Base-by-base conservation (phyloP, 2,888 invertebrate genomes). In the Brenthis daphne region DNA sequence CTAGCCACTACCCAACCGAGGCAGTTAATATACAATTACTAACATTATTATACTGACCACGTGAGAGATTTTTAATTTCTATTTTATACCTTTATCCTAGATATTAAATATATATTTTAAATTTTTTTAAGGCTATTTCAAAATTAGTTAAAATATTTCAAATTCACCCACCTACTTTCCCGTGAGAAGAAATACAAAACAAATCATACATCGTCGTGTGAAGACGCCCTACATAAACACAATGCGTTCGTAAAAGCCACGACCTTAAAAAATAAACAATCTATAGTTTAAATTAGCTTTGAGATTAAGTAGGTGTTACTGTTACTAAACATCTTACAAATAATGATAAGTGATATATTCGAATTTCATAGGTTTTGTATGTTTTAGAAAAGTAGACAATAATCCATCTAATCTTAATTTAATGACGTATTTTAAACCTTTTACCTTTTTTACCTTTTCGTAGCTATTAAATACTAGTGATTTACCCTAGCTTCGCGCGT, bases 211-310 rank as follows among this genome's bases (percentile, higher is more conserved):
- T 16, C 29, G 11, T n/a, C 60, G 60, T 60, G 60, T 60, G 60
- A 60, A 33, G 60, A 60, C 29, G 50, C 48, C 60, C 60, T 60
- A 60, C 50, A 60, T 60, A 50, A 50, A n/a, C 29, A 60, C 50
- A 60, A 60, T 60, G 60, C 48, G 29, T 16, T 50, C 50, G 33
- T 50, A 60, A 60, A 58, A 50, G n/a, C n/a, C 16, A 14, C 60
- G 50, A 60, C 60, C 60, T 50, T 60, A 12, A 60, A 12, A 48
- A 12, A 58, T 29, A 50, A 50, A 50, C 50, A 60, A 60, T 12
- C 0, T 50, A n/a, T 48, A 6, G n/a, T 29, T 29, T n/a, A 50
- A n/a, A 60, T 33, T 50, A 50, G n/a, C n/a, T 13, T 6, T 29
- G 12, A 60, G 12, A 50, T 50, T 16, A 60, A 50, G 11, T 12